These are phyloP conservation scores for Decapterus maruadsi DNA, from an alignment of 2,797 vertebrate species.

Conservation along the genomic window DNA sequence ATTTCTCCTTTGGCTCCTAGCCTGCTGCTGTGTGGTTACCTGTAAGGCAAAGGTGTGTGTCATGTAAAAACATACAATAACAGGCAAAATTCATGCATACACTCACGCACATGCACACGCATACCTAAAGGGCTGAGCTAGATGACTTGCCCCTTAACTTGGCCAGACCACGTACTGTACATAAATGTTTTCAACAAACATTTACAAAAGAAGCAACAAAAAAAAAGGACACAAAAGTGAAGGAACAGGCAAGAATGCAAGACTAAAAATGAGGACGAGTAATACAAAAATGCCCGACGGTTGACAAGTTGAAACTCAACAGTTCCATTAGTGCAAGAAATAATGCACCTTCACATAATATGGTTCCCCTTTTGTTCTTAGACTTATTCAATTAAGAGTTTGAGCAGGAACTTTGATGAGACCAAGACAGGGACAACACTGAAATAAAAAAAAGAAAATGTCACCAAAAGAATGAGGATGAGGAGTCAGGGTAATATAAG, in stretches of 20 bases:
- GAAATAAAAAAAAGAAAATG: slow-evolving; percentile 26
- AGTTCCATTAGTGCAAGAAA: slow-evolving; percentile 42
- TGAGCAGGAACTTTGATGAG: slow-evolving; percentile 41
- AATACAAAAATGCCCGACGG: slow-evolving; percentile 47
- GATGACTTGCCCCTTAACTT: slow-evolving; percentile 69
- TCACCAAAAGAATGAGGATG: slow-evolving; percentile 47
- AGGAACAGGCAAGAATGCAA: slow-evolving; percentile 58
- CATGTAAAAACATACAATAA: slow-evolving; percentile 74
- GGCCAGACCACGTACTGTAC: slow-evolving; percentile 75
- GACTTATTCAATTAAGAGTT: slow-evolving; percentile 58
- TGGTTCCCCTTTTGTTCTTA: slow-evolving; percentile 52
- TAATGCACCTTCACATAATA: slow-evolving; percentile 27
- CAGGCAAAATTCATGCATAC: slow-evolving; percentile 74
- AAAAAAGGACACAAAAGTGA: slow-evolving; percentile 27
- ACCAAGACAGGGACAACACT: slow-evolving; percentile 18
- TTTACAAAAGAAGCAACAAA: slow-evolving; percentile 52
- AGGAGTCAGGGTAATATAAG: slow-evolving; percentile 28
- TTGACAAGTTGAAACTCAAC: slow-evolving; percentile 40
- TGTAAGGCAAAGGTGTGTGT: slow-evolving; percentile 85
- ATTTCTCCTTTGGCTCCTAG: slow-evolving; percentile 80
- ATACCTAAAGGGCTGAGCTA: slow-evolving; percentile 76
- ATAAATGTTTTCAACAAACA: slow-evolving; percentile 57
- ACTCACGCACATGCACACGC: slow-evolving; percentile 70
- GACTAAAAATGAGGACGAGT: slow-evolving; percentile 43
- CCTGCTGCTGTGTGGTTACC: slow-evolving; percentile 80